Evolutionary conservation across 2,113 vertebrate genomes (phyloP).

Genomic region (Gopherus evgoodei): DNA sequence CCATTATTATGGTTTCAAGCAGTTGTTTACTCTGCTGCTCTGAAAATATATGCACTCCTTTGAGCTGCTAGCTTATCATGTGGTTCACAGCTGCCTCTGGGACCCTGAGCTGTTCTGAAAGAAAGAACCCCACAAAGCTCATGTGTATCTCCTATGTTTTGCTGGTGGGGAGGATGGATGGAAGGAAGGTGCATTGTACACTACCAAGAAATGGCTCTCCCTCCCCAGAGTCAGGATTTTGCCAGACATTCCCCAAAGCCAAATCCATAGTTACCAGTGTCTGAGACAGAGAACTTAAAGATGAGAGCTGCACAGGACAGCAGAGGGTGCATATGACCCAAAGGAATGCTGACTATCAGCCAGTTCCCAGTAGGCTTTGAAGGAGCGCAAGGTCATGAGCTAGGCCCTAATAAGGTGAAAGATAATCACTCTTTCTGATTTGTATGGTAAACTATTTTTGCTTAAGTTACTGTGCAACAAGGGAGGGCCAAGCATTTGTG

Average conservation of each 20-base stretch:
- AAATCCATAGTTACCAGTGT: background rate
- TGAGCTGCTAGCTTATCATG: conserved; percentile 10
- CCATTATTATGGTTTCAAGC: conserved; percentile 43
- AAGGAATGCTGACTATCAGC: background rate
- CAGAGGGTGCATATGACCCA: background rate
- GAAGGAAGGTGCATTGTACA: background rate
- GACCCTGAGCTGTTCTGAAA: conserved; percentile 20
- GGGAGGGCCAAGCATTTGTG: background rate
- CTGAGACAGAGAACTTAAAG: background rate
- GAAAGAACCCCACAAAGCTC: background rate
- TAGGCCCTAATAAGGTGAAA: background rate
- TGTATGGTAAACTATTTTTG: background rate
- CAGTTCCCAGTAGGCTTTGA: background rate
- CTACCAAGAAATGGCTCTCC: background rate
- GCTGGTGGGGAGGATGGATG: background rate
- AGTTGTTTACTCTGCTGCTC: conserved; percentile 31
- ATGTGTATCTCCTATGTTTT: background rate
- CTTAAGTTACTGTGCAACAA: background rate
- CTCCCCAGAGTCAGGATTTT: background rate
- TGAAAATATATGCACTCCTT: conserved; percentile 26
- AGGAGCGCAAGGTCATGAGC: background rate
- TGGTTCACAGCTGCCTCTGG: conserved; percentile 28
- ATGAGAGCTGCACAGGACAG: background rate
- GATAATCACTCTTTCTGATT: background rate
- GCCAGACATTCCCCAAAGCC: background rate